These are phyloP conservation scores for Microtus richardsoni DNA, from an alignment of 2,113 vertebrate genomes.

Conservation along the genomic window DNA sequence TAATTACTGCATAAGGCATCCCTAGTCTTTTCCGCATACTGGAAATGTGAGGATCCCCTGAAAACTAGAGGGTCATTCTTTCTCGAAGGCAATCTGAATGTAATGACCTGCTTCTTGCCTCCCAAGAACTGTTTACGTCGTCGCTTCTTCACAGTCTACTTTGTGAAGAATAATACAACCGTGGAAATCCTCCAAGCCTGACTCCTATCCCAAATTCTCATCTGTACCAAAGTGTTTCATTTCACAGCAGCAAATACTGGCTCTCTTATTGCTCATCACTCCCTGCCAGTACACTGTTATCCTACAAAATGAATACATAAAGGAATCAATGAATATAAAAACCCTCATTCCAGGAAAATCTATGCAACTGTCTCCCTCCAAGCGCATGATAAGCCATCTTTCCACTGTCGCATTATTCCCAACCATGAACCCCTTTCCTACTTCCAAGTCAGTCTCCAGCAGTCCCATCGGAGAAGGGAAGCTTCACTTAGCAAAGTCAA, in stretches of 20 bases:
- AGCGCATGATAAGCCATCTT: neutral
- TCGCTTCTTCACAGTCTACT: neutral
- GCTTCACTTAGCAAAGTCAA: neutral
- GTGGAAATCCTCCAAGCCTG: neutral
- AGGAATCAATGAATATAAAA: constrained; percentile 42
- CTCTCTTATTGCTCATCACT: constrained; percentile 24
- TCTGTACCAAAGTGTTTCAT: constrained; percentile 20
- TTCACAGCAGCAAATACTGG: constrained; percentile 4
- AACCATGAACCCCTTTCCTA: neutral
- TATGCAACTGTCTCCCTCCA: neutral
- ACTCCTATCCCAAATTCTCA: neutral
- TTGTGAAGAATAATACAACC: neutral
- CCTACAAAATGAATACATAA: constrained; percentile 8
- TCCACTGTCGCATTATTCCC: neutral
- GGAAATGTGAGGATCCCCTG: neutral
- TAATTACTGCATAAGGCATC: neutral
- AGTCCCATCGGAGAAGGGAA: neutral
- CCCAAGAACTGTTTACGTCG: neutral
- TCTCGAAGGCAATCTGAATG: neutral
- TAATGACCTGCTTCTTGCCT: neutral
- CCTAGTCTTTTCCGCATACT: neutral
- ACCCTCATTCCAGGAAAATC: constrained; percentile 11
- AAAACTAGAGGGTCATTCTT: neutral
- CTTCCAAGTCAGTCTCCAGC: neutral
- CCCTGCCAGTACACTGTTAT: neutral